Evolutionary conservation across 2,888 invertebrate genomes (phyloP), one percentile per base, ranked within the genome.

Genomic region (Tyria jacobaeae): DNA sequence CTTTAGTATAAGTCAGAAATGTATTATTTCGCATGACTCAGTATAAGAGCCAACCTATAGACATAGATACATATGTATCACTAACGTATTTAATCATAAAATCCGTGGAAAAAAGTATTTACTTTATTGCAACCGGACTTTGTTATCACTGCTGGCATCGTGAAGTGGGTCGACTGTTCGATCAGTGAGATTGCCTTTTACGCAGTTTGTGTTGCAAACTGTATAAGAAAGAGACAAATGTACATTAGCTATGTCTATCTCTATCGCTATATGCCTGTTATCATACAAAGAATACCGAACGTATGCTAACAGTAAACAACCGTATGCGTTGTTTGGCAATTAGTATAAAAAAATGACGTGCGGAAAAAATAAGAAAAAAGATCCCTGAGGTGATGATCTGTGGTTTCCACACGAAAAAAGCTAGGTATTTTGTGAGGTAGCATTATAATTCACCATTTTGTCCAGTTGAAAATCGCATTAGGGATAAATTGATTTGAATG

Each of bases 81-180:
- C 9, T 0, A 41, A 41, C 3, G 3, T 7, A 41, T 17, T n/a
- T 10, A 17, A 17, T 10, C 21, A 44, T 3, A 21, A 44, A 39
- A 21, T 39, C 49, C 49, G 47, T 63, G 12, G 53, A 62, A 60
- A 66, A 17, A 44, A 62, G 64, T 68, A 63, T 70, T 72, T 65
- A 64, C 68, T 65, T 78, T 66, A 68, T 70, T 66, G n/a, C 50
- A 72, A 69, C 71, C 73, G 62, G 76, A 76, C 64, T 68, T 69
- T 47, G 68, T 73, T 75, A 74, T 78, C 79, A 63, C 31, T 58
- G 61, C 56, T 56, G 64, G 49, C 53, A 56, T 58, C 60, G 53
- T 39, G 50, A 83, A 80, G 62, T 84, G 61, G 81, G 83, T 83
- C 82, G 76, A 55, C 64, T 73, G 77, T 75, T 72, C 74, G 74